Evolutionary conservation across 1,140 invertebrate species (phyloP).

Genomic region (Uloborus diversus): DNA sequence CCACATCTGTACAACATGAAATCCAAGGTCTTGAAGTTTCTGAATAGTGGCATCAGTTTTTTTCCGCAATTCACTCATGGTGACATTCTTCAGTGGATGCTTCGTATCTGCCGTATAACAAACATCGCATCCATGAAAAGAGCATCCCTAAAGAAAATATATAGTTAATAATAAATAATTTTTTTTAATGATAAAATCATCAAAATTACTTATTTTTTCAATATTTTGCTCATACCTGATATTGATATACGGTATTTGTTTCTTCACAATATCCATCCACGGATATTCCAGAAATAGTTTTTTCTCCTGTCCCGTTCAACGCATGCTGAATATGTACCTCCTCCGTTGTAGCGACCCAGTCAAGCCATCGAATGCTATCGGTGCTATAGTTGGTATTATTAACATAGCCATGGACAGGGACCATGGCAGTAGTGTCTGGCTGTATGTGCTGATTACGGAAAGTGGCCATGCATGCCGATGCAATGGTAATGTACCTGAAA

Average conservation of each 20-base stretch:
- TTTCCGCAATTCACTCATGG: no score
- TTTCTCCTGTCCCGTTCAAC: not conserved
- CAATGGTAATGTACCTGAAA: not conserved
- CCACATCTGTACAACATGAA: not conserved
- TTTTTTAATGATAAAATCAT: no score
- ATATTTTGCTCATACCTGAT: not conserved
- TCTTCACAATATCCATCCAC: not conserved
- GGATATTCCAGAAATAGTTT: not conserved
- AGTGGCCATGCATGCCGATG: not conserved
- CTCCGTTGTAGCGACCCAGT: not conserved
- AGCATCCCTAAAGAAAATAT: no score
- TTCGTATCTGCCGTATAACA: no score
- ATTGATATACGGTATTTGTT: not conserved
- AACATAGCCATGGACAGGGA: not conserved
- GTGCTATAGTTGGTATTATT: not conserved
- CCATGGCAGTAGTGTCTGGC: not conserved
- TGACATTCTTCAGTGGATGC: no score
- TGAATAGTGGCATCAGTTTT: no score
- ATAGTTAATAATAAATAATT: no score
- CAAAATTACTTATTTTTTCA: no score
- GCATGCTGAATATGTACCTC: not conserved
- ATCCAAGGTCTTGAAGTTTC: not conserved
- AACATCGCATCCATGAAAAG: no score
- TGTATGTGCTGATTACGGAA: not conserved
- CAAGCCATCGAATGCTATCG: not conserved